Evolutionary conservation across 2,797 vertebrate genomes (phyloP), one percentile per base, ranked within the genome.

Genomic region (Sternarchorhynchus goeldii): DNA sequence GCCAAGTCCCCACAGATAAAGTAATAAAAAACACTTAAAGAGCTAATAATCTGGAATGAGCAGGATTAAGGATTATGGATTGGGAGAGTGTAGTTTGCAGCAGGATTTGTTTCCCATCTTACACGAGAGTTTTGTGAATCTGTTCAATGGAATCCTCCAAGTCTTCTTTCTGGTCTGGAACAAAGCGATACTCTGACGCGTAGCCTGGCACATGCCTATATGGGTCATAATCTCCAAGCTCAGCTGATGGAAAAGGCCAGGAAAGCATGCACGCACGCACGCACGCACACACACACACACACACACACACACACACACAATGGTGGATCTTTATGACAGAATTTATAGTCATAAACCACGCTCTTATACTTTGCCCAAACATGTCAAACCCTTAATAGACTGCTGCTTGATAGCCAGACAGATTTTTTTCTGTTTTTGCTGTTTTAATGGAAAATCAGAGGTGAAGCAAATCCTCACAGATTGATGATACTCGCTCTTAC

Each of bases 141-240:
- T 85, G 89, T 80, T 96, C 94, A 75, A 95, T 90, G 64, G 92
- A 89, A 39, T 96, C 93, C 86, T 96, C 95, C 25, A 95, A 88
- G 74, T 95, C 95, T 86, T 94, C 94, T 65, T 94, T 95, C 90
- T 96, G 95, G 85, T 95, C 95, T 0, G 95, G 95, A 81, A 95
- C 93, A 67, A 96, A 96, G 66, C 95, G 93, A 62, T 94, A 96
- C 82, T 95, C 94, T 0, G 95, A 95, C 74, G 95, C 95, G 0
- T 96, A 96, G 2, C 94, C 94, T 0, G 93, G 8, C 0, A 89
- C 90, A 75, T 95, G 92, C 70, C 94, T 96, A 83, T 90, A 95
- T 0, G 94, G 94, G 78, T 96, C 94, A 25, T 95, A 95, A 82
- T 96, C 95, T 65, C 95, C 95, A 57, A 96, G 91, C 85, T 96